These are phyloP conservation scores for Mimas tiliae DNA, from an alignment of 2,888 invertebrate genomes.

Conservation along the genomic window DNA sequence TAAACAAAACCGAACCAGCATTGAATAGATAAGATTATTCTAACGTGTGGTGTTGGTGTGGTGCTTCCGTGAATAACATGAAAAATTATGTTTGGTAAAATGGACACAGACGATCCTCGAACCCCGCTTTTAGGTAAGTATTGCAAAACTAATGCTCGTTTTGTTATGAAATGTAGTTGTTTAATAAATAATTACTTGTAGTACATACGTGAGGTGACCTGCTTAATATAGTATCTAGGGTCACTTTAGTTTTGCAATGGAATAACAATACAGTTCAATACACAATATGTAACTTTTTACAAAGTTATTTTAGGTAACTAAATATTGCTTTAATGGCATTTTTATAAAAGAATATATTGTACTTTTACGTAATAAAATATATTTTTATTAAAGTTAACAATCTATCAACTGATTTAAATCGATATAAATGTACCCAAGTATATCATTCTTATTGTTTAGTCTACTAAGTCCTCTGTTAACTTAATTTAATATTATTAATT, in stretches of 20 bases:
- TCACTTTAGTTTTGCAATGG: background rate
- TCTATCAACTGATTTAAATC: too few relatives aligned
- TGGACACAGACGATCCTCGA: constrained; percentile 58
- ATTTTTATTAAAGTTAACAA: too few relatives aligned
- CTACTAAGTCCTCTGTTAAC: too few relatives aligned
- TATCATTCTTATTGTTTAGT: too few relatives aligned
- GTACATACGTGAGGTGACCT: background rate
- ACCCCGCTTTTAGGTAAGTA: constrained; percentile 53
- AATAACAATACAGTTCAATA: too few relatives aligned
- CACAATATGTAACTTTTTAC: too few relatives aligned
- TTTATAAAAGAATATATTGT: too few relatives aligned
- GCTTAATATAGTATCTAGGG: background rate
- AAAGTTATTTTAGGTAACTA: too few relatives aligned
- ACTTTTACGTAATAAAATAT: too few relatives aligned
- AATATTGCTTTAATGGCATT: too few relatives aligned
- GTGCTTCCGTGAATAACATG: constrained; percentile 1
- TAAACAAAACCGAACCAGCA: background rate
- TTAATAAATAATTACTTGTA: background rate
- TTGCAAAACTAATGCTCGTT: background rate
- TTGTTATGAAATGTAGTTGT: background rate
- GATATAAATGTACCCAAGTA: too few relatives aligned
- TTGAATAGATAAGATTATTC: constrained; percentile 13
- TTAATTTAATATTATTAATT: too few relatives aligned
- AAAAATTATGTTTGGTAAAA: constrained; percentile 32
- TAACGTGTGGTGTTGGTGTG: background rate